Percentiles rank a stretch among this genome's conserved stretches.
Evolutionary conservation across 2,113 vertebrate species (phyloP).

Genomic region (Ceratotherium simum): DNA sequence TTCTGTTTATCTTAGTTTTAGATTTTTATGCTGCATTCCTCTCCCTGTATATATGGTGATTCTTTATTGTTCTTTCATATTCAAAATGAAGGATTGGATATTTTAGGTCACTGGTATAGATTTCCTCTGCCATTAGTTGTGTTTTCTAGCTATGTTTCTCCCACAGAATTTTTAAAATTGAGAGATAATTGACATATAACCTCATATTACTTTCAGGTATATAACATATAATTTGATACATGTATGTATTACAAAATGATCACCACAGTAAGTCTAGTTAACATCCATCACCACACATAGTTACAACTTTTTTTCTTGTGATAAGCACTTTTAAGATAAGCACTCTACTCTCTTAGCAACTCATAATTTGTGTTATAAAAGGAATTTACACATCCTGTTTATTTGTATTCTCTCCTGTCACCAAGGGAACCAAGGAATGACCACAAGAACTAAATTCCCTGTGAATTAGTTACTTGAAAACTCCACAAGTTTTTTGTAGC

Average conservation of each 20-base stretch:
- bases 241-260: background rate
- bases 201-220: background rate
- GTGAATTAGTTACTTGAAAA: background rate
- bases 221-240: background rate
- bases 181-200: background rate
- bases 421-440: background rate
- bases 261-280: background rate
- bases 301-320: background rate
- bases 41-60: background rate
- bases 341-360: background rate
- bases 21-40: background rate
- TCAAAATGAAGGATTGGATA: background rate
- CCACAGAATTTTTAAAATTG: background rate
- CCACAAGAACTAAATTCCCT: background rate
- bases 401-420: background rate
- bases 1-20: background rate
- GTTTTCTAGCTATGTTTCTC: background rate
- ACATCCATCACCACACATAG: background rate
- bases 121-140: background rate
- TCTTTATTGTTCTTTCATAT: background rate
- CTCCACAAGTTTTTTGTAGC: background rate
- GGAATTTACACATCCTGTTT: background rate
- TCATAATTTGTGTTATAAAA: background rate
- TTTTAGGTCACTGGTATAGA: background rate
- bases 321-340: background rate